Evolutionary conservation across 92 coral and sea anemone species (phyloP).

Genomic region (Zoanthus sociatus): DNA sequence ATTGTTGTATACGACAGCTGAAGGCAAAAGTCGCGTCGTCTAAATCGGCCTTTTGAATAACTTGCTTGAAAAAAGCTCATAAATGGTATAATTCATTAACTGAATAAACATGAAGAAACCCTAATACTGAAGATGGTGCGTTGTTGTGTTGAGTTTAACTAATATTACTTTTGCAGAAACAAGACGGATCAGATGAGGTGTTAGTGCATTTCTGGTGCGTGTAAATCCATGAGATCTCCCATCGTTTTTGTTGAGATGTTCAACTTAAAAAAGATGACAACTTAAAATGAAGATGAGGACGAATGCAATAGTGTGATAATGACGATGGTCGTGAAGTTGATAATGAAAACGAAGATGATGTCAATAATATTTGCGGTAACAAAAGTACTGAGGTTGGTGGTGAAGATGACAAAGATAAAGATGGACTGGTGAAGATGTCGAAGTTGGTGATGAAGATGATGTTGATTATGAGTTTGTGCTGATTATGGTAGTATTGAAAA

Average conservation of each 20-base stretch:
- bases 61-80: constrained; percentile 11
- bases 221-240: not conserved
- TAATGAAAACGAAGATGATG: too few relatives aligned
- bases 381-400: not conserved
- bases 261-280: not conserved
- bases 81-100: too few relatives aligned
- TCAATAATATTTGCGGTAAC: too few relatives aligned
- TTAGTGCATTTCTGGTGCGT: constrained; percentile 54
- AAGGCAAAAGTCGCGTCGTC: too few relatives aligned
- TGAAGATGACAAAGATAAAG: not conserved
- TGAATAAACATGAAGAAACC: too few relatives aligned
- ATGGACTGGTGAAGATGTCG: not conserved
- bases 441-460: not conserved
- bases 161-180: constrained; percentile 19
- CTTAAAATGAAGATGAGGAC: too few relatives aligned
- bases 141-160: not conserved
- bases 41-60: too few relatives aligned
- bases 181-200: constrained; percentile 63
- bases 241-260: not conserved
- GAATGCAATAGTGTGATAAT: too few relatives aligned
- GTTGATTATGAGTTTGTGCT: too few relatives aligned
- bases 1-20: too few relatives aligned
- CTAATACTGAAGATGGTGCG: too few relatives aligned
- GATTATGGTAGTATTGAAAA: not conserved
- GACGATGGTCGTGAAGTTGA: too few relatives aligned